Evolutionary conservation across 1,140 invertebrate species (phyloP).

Genomic region (Drosophila neocordata): DNA sequence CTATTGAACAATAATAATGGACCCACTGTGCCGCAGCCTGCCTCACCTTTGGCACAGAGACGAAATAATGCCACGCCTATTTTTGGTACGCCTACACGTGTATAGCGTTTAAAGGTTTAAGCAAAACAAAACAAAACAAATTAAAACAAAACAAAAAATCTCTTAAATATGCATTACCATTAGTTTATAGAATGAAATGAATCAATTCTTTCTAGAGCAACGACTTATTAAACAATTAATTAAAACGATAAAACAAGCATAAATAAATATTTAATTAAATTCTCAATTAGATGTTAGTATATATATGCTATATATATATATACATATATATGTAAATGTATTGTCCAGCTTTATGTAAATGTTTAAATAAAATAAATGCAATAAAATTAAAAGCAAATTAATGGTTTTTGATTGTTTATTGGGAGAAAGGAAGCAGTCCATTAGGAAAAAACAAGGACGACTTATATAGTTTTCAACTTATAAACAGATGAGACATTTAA

Average conservation of each 20-base stretch:
- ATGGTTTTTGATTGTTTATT: too few relatives aligned
- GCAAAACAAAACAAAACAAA: too few relatives aligned
- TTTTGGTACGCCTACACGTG: slow-evolving; percentile 73
- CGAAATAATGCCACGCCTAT: slow-evolving; percentile 60
- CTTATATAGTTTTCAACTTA: too few relatives aligned
- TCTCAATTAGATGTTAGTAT: slow-evolving; percentile 65
- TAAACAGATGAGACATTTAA: too few relatives aligned
- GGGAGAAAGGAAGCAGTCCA: too few relatives aligned
- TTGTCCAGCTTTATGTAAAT: slow-evolving; percentile 75
- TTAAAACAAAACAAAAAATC: slow-evolving; percentile 11
- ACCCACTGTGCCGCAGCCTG: slow-evolving; percentile 54
- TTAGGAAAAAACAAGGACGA: too few relatives aligned
- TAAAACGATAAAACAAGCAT: slow-evolving; percentile 45
- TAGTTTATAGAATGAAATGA: slow-evolving; percentile 32
- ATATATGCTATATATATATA: slow-evolving; percentile 61
- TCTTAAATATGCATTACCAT: slow-evolving; percentile 57
- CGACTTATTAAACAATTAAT: slow-evolving; percentile 39
- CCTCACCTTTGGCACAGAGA: slow-evolving; percentile 67
- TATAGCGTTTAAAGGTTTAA: slow-evolving; percentile 80
- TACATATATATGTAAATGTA: slow-evolving; percentile 58
- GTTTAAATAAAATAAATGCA: slow-evolving; percentile 67
- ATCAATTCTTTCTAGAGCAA: slow-evolving; percentile 29
- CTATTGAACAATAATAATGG: slow-evolving; percentile 72
- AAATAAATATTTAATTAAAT: slow-evolving; percentile 26
- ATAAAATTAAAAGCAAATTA: slow-evolving; percentile 12